A percentile compares a stretch with the other conserved stretches of the same genome.
Conservation (phyloP, 2,113 vertebrate species). For the Accipiter cooperii region DNA sequence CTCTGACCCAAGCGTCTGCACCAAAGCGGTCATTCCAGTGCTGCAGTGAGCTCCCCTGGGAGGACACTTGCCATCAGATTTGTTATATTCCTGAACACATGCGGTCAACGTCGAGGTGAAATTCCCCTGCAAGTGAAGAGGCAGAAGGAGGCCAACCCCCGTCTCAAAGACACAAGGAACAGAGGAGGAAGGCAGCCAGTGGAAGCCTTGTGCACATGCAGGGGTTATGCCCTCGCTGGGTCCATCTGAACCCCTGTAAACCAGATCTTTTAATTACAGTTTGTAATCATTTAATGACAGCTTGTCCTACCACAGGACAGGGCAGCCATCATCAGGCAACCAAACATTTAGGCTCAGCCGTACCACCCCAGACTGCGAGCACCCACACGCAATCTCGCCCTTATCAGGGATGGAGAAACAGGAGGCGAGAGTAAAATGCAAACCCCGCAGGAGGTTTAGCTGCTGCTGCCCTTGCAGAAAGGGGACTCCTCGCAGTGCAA, state of each 20-base stretch:
- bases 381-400: accelerated
- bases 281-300: background rate
- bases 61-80: background rate
- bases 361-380: background rate
- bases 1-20: background rate
- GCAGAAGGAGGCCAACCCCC: background rate
- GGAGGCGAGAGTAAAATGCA: background rate
- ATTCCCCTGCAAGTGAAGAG: background rate
- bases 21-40: background rate
- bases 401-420: background rate
- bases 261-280: background rate
- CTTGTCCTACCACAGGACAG: background rate
- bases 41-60: background rate
- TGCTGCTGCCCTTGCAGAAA: background rate
- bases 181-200: background rate
- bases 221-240: accelerated
- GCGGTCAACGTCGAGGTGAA: background rate
- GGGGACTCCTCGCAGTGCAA: background rate
- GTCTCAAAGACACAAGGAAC: background rate
- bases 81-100: background rate
- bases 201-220: background rate
- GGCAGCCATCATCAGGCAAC: background rate
- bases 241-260: background rate
- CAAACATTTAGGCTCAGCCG: background rate
- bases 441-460: background rate